A percentile compares a stretch with the other conserved stretches of the same genome.
phyloP scores from a whole-genome alignment of 37 sponge, comb jelly and placozoan species.

The Chondrosia reniformis region DNA sequence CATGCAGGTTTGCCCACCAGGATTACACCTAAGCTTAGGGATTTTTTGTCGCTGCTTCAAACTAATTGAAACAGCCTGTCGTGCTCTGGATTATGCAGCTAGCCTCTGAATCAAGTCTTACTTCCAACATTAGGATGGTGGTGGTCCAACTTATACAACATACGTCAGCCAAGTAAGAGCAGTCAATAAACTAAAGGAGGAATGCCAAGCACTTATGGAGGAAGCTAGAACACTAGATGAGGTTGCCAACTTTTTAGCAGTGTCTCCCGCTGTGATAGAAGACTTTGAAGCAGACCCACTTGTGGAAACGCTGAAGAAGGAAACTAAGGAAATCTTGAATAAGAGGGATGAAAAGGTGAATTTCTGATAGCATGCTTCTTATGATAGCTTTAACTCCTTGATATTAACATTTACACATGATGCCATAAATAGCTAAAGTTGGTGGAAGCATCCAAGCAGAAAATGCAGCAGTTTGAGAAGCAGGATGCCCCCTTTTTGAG shows the following conservation, averaged over 20 bases:
- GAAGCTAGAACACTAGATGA: neutral
- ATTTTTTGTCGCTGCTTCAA: conserved; percentile 29
- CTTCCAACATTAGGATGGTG: neutral
- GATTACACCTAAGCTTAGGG: conserved; percentile 38
- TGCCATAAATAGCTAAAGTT: too few relatives aligned
- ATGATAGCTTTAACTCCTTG: too few relatives aligned
- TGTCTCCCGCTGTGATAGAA: too few relatives aligned
- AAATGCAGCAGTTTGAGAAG: too few relatives aligned
- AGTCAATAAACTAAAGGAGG: neutral
- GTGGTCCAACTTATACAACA: too few relatives aligned
- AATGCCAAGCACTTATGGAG: neutral
- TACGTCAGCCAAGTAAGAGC: neutral
- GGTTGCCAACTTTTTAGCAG: neutral
- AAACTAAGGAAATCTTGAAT: neutral
- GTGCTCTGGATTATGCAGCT: conserved; percentile 28
- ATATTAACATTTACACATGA: too few relatives aligned
- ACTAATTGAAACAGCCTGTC: conserved; percentile 32
- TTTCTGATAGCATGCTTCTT: too few relatives aligned
- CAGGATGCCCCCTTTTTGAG: conserved; percentile 33
- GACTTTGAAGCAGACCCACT: neutral
- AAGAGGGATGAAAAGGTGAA: too few relatives aligned
- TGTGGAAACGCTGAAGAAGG: neutral
- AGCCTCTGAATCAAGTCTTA: neutral
- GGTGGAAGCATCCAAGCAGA: too few relatives aligned
- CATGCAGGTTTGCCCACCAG: conserved; percentile 46